Evolutionary conservation across 2,888 invertebrate genomes (phyloP).

Genomic region (Xestia xanthographa): DNA sequence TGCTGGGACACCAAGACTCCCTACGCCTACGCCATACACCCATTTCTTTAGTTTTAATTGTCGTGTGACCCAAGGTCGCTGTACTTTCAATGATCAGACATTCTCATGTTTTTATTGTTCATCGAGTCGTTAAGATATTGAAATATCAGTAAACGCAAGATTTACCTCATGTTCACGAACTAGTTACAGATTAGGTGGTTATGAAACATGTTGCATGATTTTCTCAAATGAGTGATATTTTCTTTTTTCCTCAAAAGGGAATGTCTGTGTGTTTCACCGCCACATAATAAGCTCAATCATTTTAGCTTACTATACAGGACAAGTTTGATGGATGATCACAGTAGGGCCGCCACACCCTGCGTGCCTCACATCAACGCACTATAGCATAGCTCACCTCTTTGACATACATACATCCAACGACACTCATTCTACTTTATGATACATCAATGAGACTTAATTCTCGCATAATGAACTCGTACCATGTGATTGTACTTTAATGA

Average conservation of each 20-base stretch:
- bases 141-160: conserved; percentile 20
- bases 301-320: conserved; percentile 56
- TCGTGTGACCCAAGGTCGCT: conserved; percentile 69
- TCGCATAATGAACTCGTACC: conserved; percentile 45
- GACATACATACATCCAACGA: conserved; percentile 49
- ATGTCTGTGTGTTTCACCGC: conserved; percentile 47
- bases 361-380: conserved; percentile 47
- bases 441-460: conserved; percentile 55
- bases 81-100: conserved; percentile 48
- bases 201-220: neutral
- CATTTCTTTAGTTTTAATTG: conserved; percentile 66
- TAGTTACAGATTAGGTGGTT: neutral
- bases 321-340: conserved; percentile 61
- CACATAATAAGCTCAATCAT: conserved; percentile 64
- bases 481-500: conserved; percentile 58
- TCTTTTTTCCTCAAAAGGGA: conserved; percentile 26
- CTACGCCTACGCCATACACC: conserved; percentile 60
- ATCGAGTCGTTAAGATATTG: conserved; percentile 31
- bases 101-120: conserved; percentile 63
- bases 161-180: neutral
- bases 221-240: conserved; percentile 26
- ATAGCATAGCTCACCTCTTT: conserved; percentile 51
- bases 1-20: conserved; percentile 52
- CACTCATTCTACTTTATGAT: conserved; percentile 51
- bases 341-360: conserved; percentile 40